phyloP scores from a whole-genome alignment of 2,113 vertebrate species.

The Brachionichthys hirsutus region DNA sequence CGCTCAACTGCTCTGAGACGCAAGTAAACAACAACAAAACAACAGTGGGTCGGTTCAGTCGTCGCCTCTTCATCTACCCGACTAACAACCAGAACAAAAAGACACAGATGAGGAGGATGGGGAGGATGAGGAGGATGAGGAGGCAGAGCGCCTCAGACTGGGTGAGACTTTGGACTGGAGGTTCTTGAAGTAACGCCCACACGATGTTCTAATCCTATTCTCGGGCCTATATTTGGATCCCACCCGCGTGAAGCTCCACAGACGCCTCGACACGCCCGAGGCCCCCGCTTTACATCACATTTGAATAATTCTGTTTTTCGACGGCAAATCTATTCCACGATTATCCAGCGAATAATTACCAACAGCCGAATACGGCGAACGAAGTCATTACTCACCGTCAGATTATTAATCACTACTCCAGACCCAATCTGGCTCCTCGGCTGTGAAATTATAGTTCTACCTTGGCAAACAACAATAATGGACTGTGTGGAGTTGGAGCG shows the following conservation, averaged over 20 bases:
- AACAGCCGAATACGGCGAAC: slow-evolving; percentile 66
- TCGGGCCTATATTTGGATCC: slow-evolving; percentile 60
- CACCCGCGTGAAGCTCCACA: slow-evolving; percentile 58
- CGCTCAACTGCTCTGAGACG: too few relatives aligned
- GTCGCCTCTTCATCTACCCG: too few relatives aligned
- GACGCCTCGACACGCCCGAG: slow-evolving; percentile 65
- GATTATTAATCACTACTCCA: slow-evolving; percentile 77
- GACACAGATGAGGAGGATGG: slow-evolving; percentile 23
- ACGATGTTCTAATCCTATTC: slow-evolving; percentile 65
- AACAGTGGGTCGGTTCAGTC: too few relatives aligned
- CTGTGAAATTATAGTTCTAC: slow-evolving; percentile 81
- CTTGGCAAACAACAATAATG: slow-evolving; percentile 80
- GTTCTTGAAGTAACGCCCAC: slow-evolving; percentile 49
- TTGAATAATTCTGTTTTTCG: slow-evolving; percentile 72
- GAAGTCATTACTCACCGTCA: slow-evolving; percentile 73
- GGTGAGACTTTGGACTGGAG: slow-evolving; percentile 36
- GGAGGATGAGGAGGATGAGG: slow-evolving; percentile 18
- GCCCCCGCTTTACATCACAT: slow-evolving; percentile 54
- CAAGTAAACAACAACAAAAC: too few relatives aligned
- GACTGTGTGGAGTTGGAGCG: slow-evolving; percentile 56
- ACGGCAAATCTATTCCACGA: slow-evolving; percentile 77
- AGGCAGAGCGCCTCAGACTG: slow-evolving; percentile 17
- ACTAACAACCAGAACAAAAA: too few relatives aligned
- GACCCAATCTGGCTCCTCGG: slow-evolving; percentile 72
- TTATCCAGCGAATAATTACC: slow-evolving; percentile 86